A percentile compares a stretch with the other conserved stretches of the same genome.
These are phyloP conservation scores for Sebastes itinus DNA, from an alignment of 2,797 vertebrate species.

Conservation along the genomic window DNA sequence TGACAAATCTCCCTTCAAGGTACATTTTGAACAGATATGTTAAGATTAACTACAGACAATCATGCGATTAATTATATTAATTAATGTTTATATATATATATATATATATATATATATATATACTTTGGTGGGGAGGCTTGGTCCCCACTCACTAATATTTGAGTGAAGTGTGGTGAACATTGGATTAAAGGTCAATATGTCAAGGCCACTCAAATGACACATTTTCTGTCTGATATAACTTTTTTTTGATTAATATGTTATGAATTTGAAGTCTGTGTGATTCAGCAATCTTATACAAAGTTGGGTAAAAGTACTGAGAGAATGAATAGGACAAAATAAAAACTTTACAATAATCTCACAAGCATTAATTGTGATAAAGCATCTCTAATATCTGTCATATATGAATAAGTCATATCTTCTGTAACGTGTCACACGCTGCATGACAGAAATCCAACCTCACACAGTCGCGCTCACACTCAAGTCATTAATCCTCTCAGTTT, in stretches of 20 bases:
- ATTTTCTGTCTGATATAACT: neutral
- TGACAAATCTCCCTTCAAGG: too few relatives aligned
- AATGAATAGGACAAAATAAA: neutral
- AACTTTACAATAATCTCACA: neutral
- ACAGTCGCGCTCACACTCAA: neutral
- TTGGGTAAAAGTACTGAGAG: neutral
- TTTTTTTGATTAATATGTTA: neutral
- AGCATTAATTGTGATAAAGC: neutral
- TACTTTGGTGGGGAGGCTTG: too few relatives aligned
- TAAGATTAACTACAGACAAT: too few relatives aligned
- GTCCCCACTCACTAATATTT: too few relatives aligned
- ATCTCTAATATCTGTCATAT: neutral
- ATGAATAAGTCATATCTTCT: neutral
- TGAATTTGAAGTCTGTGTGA: neutral
- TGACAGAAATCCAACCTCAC: slow-evolving; percentile 8
- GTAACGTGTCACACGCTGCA: neutral
- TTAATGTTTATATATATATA: too few relatives aligned
- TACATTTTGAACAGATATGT: too few relatives aligned
- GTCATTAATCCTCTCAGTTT: slow-evolving; percentile 35
- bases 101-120: too few relatives aligned
- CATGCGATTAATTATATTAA: too few relatives aligned
- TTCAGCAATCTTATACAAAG: neutral
- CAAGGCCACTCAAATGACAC: neutral
- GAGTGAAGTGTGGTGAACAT: too few relatives aligned
- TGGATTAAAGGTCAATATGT: neutral